A percentile compares a stretch with the other conserved stretches of the same genome.
Evolutionary conservation across 2,888 invertebrate genomes (phyloP).

Genomic region (Tipula helvola): DNA sequence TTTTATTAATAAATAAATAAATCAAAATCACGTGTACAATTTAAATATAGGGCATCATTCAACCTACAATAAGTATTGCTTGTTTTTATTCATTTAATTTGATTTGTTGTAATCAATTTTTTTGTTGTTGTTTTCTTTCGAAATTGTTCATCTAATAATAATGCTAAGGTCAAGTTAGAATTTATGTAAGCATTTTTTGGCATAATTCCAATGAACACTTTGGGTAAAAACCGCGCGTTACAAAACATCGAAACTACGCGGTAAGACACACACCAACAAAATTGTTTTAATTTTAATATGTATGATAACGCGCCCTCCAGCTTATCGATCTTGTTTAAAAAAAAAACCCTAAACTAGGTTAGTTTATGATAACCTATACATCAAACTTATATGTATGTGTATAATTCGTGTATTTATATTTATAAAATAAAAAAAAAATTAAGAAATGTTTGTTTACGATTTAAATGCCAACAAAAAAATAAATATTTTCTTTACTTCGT

Average conservation of each 20-base stretch:
- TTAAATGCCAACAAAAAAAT: background rate
- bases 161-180: background rate
- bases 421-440: background rate
- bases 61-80: background rate
- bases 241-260: background rate
- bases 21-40: background rate
- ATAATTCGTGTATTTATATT: background rate
- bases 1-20: background rate
- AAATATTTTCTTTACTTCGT: background rate
- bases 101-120: background rate
- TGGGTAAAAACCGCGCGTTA: background rate
- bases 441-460: background rate
- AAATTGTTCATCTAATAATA: background rate
- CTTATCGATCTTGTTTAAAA: background rate
- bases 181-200: background rate
- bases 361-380: background rate
- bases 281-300: background rate
- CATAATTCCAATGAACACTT: background rate
- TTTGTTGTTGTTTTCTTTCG: background rate
- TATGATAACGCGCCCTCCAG: background rate
- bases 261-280: too few species aligned
- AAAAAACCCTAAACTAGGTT: too few species aligned
- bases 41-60: background rate
- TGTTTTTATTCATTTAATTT: background rate
- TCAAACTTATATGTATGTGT: background rate